Base-by-base conservation (phyloP, 2,888 invertebrate genomes). In the Brachylomia viminalis region DNA sequence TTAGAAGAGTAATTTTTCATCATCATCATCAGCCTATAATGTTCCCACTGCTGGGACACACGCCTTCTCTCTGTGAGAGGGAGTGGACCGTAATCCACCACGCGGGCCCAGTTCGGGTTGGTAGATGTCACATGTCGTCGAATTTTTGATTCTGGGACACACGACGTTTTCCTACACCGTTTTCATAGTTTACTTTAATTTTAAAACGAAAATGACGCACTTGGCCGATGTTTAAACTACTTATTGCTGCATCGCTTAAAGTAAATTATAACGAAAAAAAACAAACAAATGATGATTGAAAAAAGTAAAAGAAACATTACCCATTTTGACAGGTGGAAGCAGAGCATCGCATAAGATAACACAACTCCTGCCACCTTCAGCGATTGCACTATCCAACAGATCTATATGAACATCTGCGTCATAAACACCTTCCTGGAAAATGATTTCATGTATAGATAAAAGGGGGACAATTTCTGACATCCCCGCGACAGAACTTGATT, bases 261-360 rank as follows among this genome's bases (percentile, higher is more conserved):
- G 13, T 45, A 13, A 65, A 27, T 23, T 30, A 47, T 23, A 47
- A 23, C 15, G 15, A 23, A 66, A 66, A 62, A 15, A 10, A 23
- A 38, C 8, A 2, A 10, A 20, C 20, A 15, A 56, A 30, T 15
- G 7, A 45, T 11, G 7, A 27, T 27, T 20, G 1, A 65, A 23
- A 30, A 49, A 52, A 67, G 17, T 27, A 15, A 68, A 33, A 33
- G 7, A 45, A 61, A 69, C 15, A 30, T 64, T 84, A 98, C 98
- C 98, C 92, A 97, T 93, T 84, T 97, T 97, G 72, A 98, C 97
- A 1, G 97, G 97, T 49, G 97, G 96, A 88, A 98, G 97, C 38
- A 97, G 91, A 86, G 98, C 98, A 93, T 98, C 97, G 90, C 97
- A 97, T 80, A 98, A 96, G 72, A 98, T 94, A 68, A 98, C 91